phyloP scores from a whole-genome alignment of 2,797 vertebrate species.

The Parauchenoglanis ngamensis region DNA sequence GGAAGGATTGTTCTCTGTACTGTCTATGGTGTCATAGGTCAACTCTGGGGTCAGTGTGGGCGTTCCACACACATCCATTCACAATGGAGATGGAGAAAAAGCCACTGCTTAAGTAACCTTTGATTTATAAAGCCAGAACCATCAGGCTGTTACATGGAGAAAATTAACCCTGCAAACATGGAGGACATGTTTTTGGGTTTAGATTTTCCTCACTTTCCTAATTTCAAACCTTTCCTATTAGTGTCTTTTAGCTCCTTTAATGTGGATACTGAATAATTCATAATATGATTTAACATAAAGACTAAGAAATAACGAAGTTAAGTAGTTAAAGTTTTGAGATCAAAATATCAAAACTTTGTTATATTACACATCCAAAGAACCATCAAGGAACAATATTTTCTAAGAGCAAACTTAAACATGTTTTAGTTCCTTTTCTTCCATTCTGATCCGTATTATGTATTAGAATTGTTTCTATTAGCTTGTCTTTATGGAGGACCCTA shows the following conservation, averaged over 20 bases:
- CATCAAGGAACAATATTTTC: neutral
- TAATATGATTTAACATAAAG: neutral
- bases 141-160: constrained; percentile 36
- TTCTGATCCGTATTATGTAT: neutral
- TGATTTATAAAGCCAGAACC: constrained; percentile 54
- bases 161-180: neutral
- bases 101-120: constrained; percentile 49
- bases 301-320: neutral
- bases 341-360: neutral
- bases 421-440: neutral
- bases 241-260: neutral
- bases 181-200: neutral
- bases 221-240: neutral
- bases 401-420: neutral
- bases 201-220: neutral
- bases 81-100: constrained; percentile 32
- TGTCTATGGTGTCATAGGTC: constrained; percentile 70
- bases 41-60: constrained; percentile 67
- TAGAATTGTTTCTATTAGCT: neutral
- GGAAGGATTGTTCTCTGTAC: constrained; percentile 70
- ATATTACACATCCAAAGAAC: neutral
- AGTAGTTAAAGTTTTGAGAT: neutral
- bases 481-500: neutral
- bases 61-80: constrained; percentile 60
- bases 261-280: neutral